Evolutionary conservation across 1,140 invertebrate genomes (phyloP), one percentile per base, ranked within the genome.

Genomic region (Cyphomyrmex costatus): DNA sequence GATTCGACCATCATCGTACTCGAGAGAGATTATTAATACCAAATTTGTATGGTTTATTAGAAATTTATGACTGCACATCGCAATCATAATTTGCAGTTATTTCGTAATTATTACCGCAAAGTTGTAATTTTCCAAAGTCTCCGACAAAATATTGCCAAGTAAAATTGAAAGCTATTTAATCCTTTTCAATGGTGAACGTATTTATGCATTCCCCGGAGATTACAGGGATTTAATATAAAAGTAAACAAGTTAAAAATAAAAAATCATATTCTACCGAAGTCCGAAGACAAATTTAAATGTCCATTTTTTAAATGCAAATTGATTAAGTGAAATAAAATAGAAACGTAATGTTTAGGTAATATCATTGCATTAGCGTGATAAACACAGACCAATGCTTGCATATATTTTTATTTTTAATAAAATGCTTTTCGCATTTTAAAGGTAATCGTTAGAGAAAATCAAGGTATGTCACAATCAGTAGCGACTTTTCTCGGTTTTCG

Each of bases 111-210:
- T 73, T 24, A 61, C 24, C 56, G 61, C 53, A 83, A 83, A 83
- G 53, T 83, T 83, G 61, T 74, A 83, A 83, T 83, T 83, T 83
- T 36, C 79, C 51, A 7, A 46, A 73, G 66, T 74, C 56, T 83
- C 79, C 6, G 24, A 36, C 46, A 27, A 83, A 83, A 83, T 74
- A 74, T 74, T 42, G n/a, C 36, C 53, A 42, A 60, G 53, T 83
- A 61, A 61, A 83, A 83, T 83, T 83, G 56, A 83, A 73, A 73
- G 66, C 79, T 60, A 82, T 73, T 82, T 82, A 82, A 83, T 83
- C 68, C 24, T 74, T 49, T 49, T n/a, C 27, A 16, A 36, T 49
- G 14, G 7, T 14, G 8, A 46, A 42, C 60, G 24, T 60, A 61
- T 83, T 83, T 74, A 36, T 61, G 19, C 21, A 14, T 27, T 60